Conservation (phyloP, 2,113 vertebrate genomes). For the Nothoprocta perdicaria region DNA sequence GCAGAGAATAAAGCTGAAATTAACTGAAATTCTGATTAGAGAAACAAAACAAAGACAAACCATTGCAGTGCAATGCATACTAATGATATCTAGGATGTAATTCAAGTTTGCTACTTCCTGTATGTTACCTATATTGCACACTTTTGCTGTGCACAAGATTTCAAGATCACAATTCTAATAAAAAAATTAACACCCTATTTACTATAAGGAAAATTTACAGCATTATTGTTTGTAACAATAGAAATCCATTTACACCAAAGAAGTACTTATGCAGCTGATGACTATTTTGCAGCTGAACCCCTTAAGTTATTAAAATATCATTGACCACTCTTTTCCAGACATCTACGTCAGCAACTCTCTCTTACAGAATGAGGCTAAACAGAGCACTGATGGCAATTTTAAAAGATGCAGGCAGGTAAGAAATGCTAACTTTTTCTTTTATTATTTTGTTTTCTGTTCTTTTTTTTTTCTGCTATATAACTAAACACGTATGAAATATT, state of each 20-base stretch:
- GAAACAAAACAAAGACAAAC: constrained; percentile 46
- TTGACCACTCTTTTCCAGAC: constrained; percentile 16
- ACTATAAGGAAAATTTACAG: constrained; percentile 4
- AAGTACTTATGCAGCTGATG: background rate
- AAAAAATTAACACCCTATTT: background rate
- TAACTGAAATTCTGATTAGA: constrained; percentile 71
- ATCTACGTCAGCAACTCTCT: background rate
- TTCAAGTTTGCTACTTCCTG: constrained; percentile 45
- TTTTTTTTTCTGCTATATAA: background rate
- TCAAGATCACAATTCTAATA: background rate
- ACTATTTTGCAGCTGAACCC: background rate
- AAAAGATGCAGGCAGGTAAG: background rate
- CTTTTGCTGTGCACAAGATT: constrained; percentile 8
- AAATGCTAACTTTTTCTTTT: background rate
- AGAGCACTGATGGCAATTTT: constrained; percentile 6
- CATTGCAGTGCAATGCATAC: constrained; percentile 65
- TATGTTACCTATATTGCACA: background rate
- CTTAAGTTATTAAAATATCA: background rate
- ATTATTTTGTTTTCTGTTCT: background rate
- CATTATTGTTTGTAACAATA: constrained; percentile 12
- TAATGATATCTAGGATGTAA: constrained; percentile 72
- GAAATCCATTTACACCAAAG: constrained; percentile 21
- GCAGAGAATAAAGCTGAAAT: constrained; percentile 61
- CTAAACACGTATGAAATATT: background rate
- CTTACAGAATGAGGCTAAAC: background rate